Evolutionary conservation across 2,888 invertebrate genomes (phyloP).

Genomic region (Mesorhabditis spiculigera): DNA sequence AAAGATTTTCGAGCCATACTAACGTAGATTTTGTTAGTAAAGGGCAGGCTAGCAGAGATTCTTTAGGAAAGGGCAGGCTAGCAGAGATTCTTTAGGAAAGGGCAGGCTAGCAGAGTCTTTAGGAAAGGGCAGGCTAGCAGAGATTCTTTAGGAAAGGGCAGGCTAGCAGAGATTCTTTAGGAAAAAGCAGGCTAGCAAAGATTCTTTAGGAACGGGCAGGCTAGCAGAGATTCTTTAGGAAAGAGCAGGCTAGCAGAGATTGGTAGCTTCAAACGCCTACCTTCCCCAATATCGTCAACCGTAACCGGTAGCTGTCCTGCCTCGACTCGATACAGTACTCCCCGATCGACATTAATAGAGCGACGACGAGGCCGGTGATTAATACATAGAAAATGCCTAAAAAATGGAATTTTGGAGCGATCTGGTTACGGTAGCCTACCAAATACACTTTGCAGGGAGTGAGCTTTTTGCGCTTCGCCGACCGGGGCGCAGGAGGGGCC

Average conservation of each 20-base stretch:
- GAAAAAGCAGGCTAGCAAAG: too few relatives aligned
- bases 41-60: neutral
- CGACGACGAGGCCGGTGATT: slow-evolving; percentile 47
- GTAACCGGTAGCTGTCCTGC: slow-evolving; percentile 39
- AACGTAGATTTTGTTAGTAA: neutral
- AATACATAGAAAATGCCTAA: slow-evolving; percentile 54
- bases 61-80: neutral
- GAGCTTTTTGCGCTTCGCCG: slow-evolving; percentile 10
- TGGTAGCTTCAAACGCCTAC: slow-evolving; percentile 11
- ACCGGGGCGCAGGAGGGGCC: slow-evolving; percentile 29
- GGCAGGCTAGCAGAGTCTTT: neutral
- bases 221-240: too few relatives aligned
- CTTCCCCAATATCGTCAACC: slow-evolving; percentile 45
- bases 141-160: neutral
- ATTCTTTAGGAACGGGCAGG: too few relatives aligned
- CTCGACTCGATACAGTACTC: slow-evolving; percentile 51
- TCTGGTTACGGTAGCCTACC: slow-evolving; percentile 13
- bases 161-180: too few relatives aligned
- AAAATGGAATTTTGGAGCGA: slow-evolving; percentile 13
- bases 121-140: neutral
- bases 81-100: neutral
- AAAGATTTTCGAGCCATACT: too few relatives aligned
- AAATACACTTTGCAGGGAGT: slow-evolving; percentile 30
- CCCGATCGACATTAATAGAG: slow-evolving; percentile 45
- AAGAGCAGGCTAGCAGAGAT: too few relatives aligned